Conservation (phyloP, 64 coral and sea anemone genomes). For the Anthopleura sola region DNA sequence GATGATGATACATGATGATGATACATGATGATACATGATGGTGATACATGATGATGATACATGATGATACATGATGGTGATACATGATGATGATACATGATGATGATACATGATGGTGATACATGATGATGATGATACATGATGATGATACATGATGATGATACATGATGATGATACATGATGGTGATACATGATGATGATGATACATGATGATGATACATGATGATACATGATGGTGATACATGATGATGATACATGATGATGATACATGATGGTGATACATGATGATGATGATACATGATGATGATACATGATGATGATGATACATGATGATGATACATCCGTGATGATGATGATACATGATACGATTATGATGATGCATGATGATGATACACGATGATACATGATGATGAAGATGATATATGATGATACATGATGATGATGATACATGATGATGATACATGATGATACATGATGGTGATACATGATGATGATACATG, state of each 20-base stretch:
- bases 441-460: neutral
- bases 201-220: neutral
- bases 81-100: too few species aligned
- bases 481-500: neutral
- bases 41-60: neutral
- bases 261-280: neutral
- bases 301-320: neutral
- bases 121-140: neutral
- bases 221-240: neutral
- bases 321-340: neutral
- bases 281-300: neutral
- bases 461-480: too few species aligned
- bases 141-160: neutral
- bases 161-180: neutral
- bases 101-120: neutral
- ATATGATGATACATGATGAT: neutral
- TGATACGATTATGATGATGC: neutral
- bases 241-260: neutral
- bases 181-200: neutral
- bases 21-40: neutral
- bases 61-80: neutral
- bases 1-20: neutral
- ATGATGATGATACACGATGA: too few species aligned
- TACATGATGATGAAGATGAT: too few species aligned
- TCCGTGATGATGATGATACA: too few species aligned